Evolutionary conservation across 1,140 invertebrate species (phyloP).

Genomic region (Aphelenchoides fujianensis): DNA sequence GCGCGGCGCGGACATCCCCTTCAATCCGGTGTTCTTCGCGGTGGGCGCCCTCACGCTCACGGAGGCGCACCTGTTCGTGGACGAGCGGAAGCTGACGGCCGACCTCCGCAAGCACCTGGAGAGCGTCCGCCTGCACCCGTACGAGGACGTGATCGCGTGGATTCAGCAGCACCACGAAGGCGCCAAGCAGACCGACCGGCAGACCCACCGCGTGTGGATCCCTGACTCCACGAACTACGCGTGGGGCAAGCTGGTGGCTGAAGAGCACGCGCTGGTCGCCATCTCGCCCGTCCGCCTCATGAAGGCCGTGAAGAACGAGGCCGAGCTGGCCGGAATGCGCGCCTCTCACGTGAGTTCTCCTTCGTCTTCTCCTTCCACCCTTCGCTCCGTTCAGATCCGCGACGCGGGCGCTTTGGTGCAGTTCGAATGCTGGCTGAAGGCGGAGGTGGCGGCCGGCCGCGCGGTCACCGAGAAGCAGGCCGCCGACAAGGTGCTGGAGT

Average conservation of each 20-base stretch:
- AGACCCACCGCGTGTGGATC: slow-evolving; percentile 37
- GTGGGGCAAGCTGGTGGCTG: slow-evolving; percentile 40
- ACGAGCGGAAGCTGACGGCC: slow-evolving; percentile 68
- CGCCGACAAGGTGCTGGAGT: slow-evolving; percentile 76
- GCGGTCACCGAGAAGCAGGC: slow-evolving; percentile 81
- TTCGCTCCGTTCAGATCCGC: slow-evolving; percentile 54
- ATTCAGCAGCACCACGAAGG: slow-evolving; percentile 68
- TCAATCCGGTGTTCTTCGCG: slow-evolving; percentile 92
- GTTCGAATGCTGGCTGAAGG: slow-evolving; percentile 88
- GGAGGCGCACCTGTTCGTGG: slow-evolving; percentile 72
- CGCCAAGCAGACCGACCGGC: slow-evolving; percentile 58
- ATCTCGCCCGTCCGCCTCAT: slow-evolving; percentile 73
- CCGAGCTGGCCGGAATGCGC: slow-evolving; percentile 81
- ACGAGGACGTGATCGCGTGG: slow-evolving; percentile 65
- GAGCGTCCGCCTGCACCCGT: slow-evolving; percentile 49
- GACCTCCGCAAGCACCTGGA: slow-evolving; percentile 70
- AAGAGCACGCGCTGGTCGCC: slow-evolving; percentile 25
- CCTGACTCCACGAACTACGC: slow-evolving; percentile 45
- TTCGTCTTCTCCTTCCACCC: slow-evolving; percentile 4
- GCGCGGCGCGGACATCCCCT: slow-evolving; percentile 88
- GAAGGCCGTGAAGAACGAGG: slow-evolving; percentile 85
- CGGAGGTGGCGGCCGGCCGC: slow-evolving; percentile 66
- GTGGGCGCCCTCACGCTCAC: slow-evolving; percentile 75
- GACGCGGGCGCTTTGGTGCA: slow-evolving; percentile 85
- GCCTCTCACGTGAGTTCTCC: slow-evolving; percentile 70